Evolutionary conservation across 2,113 vertebrate species (phyloP).

Genomic region (Clarias batrachus): DNA sequence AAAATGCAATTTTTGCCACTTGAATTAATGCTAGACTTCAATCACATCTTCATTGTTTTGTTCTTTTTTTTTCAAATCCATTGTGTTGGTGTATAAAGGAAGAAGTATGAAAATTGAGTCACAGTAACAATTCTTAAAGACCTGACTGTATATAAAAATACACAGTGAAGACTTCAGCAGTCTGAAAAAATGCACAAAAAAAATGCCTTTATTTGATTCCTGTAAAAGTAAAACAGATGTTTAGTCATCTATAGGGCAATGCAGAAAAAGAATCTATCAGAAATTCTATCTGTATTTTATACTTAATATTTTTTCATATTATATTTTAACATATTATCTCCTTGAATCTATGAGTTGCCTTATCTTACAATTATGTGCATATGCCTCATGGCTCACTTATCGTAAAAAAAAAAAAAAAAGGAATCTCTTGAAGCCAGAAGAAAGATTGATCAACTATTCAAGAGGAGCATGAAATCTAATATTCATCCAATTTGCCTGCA

Average conservation of each 20-base stretch:
- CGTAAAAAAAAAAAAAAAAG: conserved; percentile 8
- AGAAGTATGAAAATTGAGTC: too few species aligned
- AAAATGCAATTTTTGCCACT: too few species aligned
- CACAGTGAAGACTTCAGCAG: neutral
- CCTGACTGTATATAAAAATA: neutral
- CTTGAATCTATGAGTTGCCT: conserved; percentile 27
- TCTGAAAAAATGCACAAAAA: too few species aligned
- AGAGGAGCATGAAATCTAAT: conserved; percentile 60
- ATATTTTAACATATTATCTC: neutral
- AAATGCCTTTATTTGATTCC: neutral
- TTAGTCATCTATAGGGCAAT: neutral
- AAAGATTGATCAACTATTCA: conserved; percentile 64
- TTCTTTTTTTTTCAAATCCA: too few species aligned
- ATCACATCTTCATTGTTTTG: too few species aligned
- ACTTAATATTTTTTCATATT: too few species aligned
- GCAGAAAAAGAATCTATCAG: neutral
- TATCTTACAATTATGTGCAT: conserved; percentile 26
- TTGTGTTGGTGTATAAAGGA: too few species aligned
- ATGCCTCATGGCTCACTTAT: conserved; percentile 43
- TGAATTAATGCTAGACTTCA: too few species aligned
- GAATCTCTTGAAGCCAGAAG: conserved; percentile 49
- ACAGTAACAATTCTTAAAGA: too few species aligned
- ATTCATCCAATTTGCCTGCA: conserved; percentile 62
- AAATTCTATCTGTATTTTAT: too few species aligned
- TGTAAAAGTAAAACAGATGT: neutral